A percentile compares a stretch with the other conserved stretches of the same genome.
phyloP scores from a whole-genome alignment of 2,888 invertebrate species.

The Lasioglossum pauxillum region DNA sequence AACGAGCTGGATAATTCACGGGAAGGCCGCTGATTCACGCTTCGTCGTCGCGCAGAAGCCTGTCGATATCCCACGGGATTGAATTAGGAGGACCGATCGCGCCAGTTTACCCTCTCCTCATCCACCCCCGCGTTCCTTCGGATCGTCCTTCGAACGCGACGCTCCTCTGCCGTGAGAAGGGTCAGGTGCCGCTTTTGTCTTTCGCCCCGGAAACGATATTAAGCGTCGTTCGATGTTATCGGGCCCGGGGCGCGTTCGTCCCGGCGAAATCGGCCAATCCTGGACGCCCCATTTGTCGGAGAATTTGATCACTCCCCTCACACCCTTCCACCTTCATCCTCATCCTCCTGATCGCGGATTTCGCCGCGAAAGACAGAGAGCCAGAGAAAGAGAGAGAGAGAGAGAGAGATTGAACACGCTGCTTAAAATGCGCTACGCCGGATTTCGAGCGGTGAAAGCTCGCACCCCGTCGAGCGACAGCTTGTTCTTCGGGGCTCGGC shows the following conservation, averaged over 20 bases:
- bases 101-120: constrained; percentile 48
- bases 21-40: constrained; percentile 69
- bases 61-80: constrained; percentile 73
- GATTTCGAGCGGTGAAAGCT: constrained; percentile 31
- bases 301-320: constrained; percentile 49
- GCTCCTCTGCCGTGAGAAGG: constrained; percentile 62
- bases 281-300: constrained; percentile 61
- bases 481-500: constrained; percentile 10
- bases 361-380: neutral
- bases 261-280: constrained; percentile 57
- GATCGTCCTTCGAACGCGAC: constrained; percentile 39
- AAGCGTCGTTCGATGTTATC: constrained; percentile 74
- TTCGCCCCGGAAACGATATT: constrained; percentile 69
- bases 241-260: constrained; percentile 52
- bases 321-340: neutral
- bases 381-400: neutral
- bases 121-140: constrained; percentile 45
- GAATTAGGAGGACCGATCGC: constrained; percentile 73
- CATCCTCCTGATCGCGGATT: constrained; percentile 24
- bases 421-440: constrained; percentile 29
- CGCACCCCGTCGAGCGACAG: neutral
- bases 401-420: constrained; percentile 18
- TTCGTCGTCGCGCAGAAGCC: constrained; percentile 49
- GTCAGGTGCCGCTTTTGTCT: constrained; percentile 73
- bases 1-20: constrained; percentile 78